Evolutionary conservation across 2,888 invertebrate genomes (phyloP).

Genomic region (Trypoxylon attenuatum): DNA sequence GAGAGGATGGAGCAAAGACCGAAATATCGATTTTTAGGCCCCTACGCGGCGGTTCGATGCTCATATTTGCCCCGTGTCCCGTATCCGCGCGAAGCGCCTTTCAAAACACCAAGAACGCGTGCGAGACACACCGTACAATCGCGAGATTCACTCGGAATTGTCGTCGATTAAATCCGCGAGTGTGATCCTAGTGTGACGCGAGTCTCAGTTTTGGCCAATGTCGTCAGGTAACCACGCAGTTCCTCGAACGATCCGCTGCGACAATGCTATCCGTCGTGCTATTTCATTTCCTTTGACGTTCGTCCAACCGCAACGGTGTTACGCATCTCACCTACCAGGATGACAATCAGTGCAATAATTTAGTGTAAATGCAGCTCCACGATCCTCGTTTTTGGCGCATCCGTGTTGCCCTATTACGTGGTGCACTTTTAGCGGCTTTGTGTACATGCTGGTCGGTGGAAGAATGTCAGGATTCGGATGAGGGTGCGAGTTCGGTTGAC

Average conservation of each 20-base stretch:
- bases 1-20: slow-evolving; percentile 79
- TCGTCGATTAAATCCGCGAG: slow-evolving; percentile 19
- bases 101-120: slow-evolving; percentile 68
- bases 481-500: slow-evolving; percentile 35
- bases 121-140: slow-evolving; percentile 52
- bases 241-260: slow-evolving; percentile 16
- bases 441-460: slow-evolving; percentile 10
- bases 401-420: slow-evolving; percentile 4
- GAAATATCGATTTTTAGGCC: slow-evolving; percentile 84
- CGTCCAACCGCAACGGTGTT: slow-evolving; percentile 13
- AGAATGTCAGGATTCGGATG: slow-evolving; percentile 17
- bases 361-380: slow-evolving; percentile 13
- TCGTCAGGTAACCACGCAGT: slow-evolving; percentile 54
- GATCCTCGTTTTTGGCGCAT: slow-evolving; percentile 2
- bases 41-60: slow-evolving; percentile 78
- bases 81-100: slow-evolving; percentile 65
- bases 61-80: slow-evolving; percentile 71
- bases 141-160: slow-evolving; percentile 22
- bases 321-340: slow-evolving; percentile 7
- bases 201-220: slow-evolving; percentile 39
- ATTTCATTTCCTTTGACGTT: slow-evolving; percentile 28
- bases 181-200: slow-evolving; percentile 25
- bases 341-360: slow-evolving; percentile 20
- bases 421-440: slow-evolving; percentile 8
- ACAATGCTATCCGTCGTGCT: slow-evolving; percentile 4